Percentiles rank a stretch among this genome's conserved stretches.
Conservation (phyloP, 2,797 vertebrate genomes). For the Hozukius guyotensis region DNA sequence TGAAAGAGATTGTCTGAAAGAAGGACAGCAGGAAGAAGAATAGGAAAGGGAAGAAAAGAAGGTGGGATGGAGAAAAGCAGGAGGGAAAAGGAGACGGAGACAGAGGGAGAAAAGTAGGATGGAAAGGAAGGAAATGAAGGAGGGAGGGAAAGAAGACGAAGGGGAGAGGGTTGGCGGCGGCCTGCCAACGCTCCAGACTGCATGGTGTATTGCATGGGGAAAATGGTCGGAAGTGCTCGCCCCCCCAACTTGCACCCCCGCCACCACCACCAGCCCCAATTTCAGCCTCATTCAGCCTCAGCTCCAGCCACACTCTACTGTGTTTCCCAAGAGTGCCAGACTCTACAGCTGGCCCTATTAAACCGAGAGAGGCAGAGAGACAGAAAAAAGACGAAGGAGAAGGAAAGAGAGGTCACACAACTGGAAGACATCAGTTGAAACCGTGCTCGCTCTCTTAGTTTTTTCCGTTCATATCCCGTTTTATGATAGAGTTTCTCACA, state of each 20-base stretch:
- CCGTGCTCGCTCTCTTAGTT: conserved; percentile 73
- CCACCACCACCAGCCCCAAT: conserved; percentile 67
- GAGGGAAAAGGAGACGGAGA: conserved; percentile 23
- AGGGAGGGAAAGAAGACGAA: conserved; percentile 54
- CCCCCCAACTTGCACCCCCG: conserved; percentile 65
- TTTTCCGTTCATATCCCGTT: conserved; percentile 83
- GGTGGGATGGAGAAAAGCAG: conserved; percentile 44
- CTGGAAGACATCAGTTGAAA: conserved; percentile 84
- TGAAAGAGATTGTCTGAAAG: conserved; percentile 57
- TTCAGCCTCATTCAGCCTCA: conserved; percentile 74
- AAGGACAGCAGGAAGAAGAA: conserved; percentile 48
- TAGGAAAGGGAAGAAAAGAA: conserved; percentile 43
- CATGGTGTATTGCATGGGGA: conserved; percentile 70
- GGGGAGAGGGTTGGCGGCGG: conserved; percentile 61
- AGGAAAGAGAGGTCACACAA: conserved; percentile 83
- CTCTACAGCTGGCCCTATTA: conserved; percentile 85
- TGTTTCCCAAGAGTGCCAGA: conserved; percentile 79
- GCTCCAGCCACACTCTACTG: conserved; percentile 80
- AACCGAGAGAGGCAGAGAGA: conserved; percentile 77
- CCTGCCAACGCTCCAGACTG: conserved; percentile 74
- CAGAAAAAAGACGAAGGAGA: conserved; percentile 72
- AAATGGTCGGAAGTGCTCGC: conserved; percentile 79
- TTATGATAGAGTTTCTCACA: conserved; percentile 84
- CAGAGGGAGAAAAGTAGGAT: conserved; percentile 56
- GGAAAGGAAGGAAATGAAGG: conserved; percentile 62